Base-by-base conservation (phyloP, 2,888 invertebrate genomes). In the Philhelius pedissequus region DNA sequence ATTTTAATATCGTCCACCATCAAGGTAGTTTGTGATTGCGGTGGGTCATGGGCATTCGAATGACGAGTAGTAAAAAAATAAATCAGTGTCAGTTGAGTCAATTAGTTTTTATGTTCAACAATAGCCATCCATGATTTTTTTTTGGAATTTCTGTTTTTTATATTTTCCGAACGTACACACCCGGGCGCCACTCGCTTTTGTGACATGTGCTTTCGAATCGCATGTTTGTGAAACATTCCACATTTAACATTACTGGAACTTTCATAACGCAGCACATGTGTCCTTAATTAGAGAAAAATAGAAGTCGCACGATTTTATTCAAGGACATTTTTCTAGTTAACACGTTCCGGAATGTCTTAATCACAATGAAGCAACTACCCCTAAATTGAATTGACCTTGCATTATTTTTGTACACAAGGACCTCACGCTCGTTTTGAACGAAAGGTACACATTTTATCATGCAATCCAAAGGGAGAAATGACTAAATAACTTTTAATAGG, bases 201-300 rank as follows among this genome's bases (percentile, higher is more conserved):
- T 20, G 40, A 43, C 27, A 15, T 20, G 1, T 30, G 25, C 15
- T 2, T 32, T 38, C 13, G 1, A 18, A 30, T 58, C 25, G 32
- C 73, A 68, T 60, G 56, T 66, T 73, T 40, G 48, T 6, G 32
- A 20, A 78, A 54, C 52, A 52, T 43, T 79, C 60, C 30, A 40
- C 64, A 43, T 50, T 25, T 54, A 45, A 73, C 68, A 60, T 45
- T 50, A 60, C 52, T 73, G 45, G n/a, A 45, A 68, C 27, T 20
- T 3, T 70, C 56, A 11, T 13, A 60, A 27, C 45, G 20, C 13
- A 56, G 7, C 2, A 48, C 35, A 32, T 35, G 4, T 35, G 30
- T 3, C 48, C 64, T 64, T 64, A 64, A 64, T 64, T 48, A 64
- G 22, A 64, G 32, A 32, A 32, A 64, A 64, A 20, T 11, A 64